phyloP scores from a whole-genome alignment of 2,113 vertebrate genomes.

The Etheostoma spectabile region DNA sequence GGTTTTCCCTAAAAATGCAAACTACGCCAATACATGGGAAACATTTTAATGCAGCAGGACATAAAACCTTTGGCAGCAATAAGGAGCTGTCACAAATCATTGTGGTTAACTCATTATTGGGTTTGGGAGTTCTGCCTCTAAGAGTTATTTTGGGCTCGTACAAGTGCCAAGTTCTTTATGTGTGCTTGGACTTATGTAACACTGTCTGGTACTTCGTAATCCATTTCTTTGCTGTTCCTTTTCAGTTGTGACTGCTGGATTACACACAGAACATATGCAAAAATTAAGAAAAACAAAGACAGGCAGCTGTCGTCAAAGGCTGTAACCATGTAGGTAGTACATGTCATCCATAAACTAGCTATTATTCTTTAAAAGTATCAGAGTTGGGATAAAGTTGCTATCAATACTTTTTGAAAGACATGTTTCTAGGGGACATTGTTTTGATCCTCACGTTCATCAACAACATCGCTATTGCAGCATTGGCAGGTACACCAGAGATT shows the following conservation, averaged over 20 bases:
- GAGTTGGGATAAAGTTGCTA: neutral
- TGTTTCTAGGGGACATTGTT: neutral
- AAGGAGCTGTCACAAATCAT: conserved; percentile 42
- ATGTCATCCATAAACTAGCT: neutral
- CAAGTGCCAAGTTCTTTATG: conserved; percentile 27
- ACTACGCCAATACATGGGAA: conserved; percentile 9
- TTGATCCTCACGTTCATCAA: neutral
- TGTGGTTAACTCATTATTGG: conserved; percentile 17
- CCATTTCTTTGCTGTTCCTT: conserved; percentile 4
- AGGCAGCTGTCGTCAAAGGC: neutral
- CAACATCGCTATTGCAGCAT: conserved; percentile 69
- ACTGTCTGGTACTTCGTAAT: conserved; percentile 20
- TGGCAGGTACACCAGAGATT: conserved; percentile 81
- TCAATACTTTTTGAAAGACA: neutral
- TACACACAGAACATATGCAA: conserved; percentile 18
- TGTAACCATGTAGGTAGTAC: neutral
- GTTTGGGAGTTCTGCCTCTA: conserved; percentile 41
- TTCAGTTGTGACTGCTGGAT: conserved; percentile 9
- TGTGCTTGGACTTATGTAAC: conserved; percentile 45
- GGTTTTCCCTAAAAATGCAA: conserved; percentile 2
- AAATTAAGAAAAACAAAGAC: conserved; percentile 6
- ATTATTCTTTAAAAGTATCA: neutral
- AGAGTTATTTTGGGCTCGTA: conserved; percentile 40
- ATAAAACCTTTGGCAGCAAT: conserved; percentile 40
- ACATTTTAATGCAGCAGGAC: conserved; percentile 21